Conservation (phyloP, 2,113 vertebrate genomes). For the Catagonus wagneri region DNA sequence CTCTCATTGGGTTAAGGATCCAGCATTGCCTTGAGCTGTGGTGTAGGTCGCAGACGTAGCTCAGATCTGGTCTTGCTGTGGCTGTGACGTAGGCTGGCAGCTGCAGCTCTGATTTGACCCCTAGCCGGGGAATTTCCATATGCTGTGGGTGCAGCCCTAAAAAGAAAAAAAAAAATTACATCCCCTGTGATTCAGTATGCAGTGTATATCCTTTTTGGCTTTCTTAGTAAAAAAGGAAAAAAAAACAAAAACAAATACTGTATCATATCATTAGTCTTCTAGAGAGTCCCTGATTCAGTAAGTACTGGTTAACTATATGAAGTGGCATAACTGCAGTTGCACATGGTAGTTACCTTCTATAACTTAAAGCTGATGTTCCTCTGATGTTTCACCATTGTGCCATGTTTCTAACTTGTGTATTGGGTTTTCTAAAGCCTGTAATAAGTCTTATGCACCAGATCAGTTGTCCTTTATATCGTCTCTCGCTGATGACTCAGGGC, state of each 20-base stretch:
- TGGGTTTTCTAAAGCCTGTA: background rate
- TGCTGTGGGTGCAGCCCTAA: too few species aligned
- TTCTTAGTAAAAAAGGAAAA: constrained; percentile 33
- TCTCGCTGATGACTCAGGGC: background rate
- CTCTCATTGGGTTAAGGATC: too few species aligned
- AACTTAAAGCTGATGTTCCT: background rate
- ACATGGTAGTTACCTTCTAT: background rate
- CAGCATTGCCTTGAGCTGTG: too few species aligned
- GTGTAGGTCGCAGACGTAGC: too few species aligned
- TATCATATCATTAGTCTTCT: background rate
- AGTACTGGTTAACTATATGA: background rate
- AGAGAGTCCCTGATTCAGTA: background rate
- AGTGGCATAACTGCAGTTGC: background rate
- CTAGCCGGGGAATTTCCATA: too few species aligned
- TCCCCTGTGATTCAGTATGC: background rate
- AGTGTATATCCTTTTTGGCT: background rate
- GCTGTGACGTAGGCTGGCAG: too few species aligned
- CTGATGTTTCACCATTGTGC: background rate
- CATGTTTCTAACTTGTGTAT: background rate
- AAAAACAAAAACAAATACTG: background rate
- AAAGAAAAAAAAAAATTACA: background rate
- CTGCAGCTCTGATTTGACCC: too few species aligned
- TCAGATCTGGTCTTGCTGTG: too few species aligned
- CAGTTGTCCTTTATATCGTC: background rate
- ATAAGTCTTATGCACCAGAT: background rate